Conservation (phyloP, 2,797 vertebrate species). For the Adelosebastes latens region DNA sequence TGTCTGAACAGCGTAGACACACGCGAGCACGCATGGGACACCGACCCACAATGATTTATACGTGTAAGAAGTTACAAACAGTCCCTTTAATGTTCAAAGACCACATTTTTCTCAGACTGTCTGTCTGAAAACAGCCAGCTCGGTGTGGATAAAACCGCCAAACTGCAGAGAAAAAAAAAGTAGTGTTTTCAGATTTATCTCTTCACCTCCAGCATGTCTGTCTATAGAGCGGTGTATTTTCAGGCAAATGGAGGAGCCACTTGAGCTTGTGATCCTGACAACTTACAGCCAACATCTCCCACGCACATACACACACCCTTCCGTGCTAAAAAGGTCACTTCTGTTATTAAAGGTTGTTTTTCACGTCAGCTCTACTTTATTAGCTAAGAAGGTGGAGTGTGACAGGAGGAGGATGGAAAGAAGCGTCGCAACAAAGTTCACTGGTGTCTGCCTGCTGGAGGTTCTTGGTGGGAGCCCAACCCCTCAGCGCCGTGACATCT, state of each 20-base stretch:
- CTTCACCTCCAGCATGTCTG: background rate
- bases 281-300: background rate
- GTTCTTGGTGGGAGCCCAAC: conserved; percentile 37
- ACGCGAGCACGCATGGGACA: too few species aligned
- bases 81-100: background rate
- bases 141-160: background rate
- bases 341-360: conserved; percentile 61
- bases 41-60: too few species aligned
- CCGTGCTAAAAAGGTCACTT: conserved; percentile 60
- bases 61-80: too few species aligned
- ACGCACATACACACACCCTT: background rate
- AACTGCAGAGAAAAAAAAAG: background rate
- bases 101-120: too few species aligned
- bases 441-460: conserved; percentile 41
- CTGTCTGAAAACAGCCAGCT: background rate
- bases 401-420: conserved; percentile 15
- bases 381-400: conserved; percentile 13
- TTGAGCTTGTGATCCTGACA: conserved; percentile 17
- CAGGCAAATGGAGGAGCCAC: background rate
- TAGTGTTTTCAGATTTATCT: background rate
- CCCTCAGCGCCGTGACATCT: conserved; percentile 40
- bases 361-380: conserved; percentile 46
- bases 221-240: background rate
- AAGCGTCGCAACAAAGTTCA: conserved; percentile 51
- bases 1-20: too few species aligned